Base-by-base conservation (phyloP, 1,140 invertebrate genomes). In the Elymnias hypermnestra region DNA sequence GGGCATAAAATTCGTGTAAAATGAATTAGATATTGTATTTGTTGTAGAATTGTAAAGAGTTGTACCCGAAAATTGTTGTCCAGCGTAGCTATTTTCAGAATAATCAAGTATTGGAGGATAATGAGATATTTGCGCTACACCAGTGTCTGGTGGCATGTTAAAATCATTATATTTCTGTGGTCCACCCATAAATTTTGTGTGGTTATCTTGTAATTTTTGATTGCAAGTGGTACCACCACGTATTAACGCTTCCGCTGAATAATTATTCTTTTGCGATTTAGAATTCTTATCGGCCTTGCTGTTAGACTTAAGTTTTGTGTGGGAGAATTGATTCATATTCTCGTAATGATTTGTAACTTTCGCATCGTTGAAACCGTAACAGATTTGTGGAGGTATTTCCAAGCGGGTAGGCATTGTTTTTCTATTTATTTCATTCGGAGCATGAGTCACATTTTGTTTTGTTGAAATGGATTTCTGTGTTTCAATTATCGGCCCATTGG, bases 1-100 rank as follows among this genome's bases (percentile, higher is more conserved):
- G 8, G 75, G 70, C 72, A 85, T 85, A 57, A 85, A 82, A 40
- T 85, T 85, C 0, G 75, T 58, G 52, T 85, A 85, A 62, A 85
- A 85, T 8, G 75, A 73, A 65, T 83, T 85, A 1, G 82, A 83
- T 50, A 85, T 82, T 1, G 82, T 83, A 56, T 78, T 85, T 10
- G 82, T 78, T 2, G 78, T 81, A 9, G 70, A 63, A 48, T 82
- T 85, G 43, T 85, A 85, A 21, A 85, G 67, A 9, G 67, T 73
- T 21, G 78, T 82, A 4, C 75, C 75, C 10, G 78, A 75, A 67
- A 75, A 82, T 49, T 83, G 78, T 38, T 85, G 82, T 1, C 67
- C 64, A 14, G 68, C 51, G 15, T 81, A 85, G 46, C 51, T 68
- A 37, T 82, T 85, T 17, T 85, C 82, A 1, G 72, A 56, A 53